A percentile compares a stretch with the other conserved stretches of the same genome.
Evolutionary conservation across 2,888 invertebrate genomes (phyloP).

Genomic region (Uropetala carovei): DNA sequence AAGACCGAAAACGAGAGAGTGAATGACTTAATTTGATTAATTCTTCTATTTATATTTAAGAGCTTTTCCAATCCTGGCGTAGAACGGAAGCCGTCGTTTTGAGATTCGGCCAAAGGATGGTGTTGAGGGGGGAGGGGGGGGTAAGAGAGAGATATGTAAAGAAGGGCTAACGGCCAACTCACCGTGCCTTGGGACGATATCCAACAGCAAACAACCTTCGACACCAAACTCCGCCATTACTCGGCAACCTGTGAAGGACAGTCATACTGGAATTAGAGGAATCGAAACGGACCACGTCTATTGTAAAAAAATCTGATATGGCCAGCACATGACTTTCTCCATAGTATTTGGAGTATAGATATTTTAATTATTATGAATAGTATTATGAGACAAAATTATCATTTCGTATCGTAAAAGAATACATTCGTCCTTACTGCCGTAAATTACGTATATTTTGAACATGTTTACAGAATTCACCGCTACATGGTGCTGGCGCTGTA

Average conservation of each 20-base stretch:
- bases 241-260: neutral
- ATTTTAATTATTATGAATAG: too few relatives aligned
- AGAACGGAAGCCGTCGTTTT: slow-evolving; percentile 22
- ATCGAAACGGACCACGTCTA: neutral
- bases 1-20: neutral
- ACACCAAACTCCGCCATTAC: neutral
- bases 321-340: too few relatives aligned
- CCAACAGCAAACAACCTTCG: neutral
- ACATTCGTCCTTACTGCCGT: too few relatives aligned
- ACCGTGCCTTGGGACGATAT: slow-evolving; percentile 38
- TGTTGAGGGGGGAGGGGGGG: neutral
- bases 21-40: neutral
- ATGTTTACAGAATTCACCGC: too few relatives aligned
- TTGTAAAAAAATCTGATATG: too few relatives aligned
- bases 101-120: slow-evolving; percentile 1
- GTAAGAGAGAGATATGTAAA: neutral
- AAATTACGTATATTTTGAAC: too few relatives aligned
- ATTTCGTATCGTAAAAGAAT: too few relatives aligned
- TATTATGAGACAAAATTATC: too few relatives aligned
- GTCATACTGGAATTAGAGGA: neutral
- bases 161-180: neutral
- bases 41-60: neutral
- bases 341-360: too few relatives aligned
- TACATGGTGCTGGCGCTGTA: too few relatives aligned
- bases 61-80: neutral